Evolutionary conservation across 2,797 vertebrate genomes (phyloP), one percentile per base, ranked within the genome.

Genomic region (Siniperca undulata): DNA sequence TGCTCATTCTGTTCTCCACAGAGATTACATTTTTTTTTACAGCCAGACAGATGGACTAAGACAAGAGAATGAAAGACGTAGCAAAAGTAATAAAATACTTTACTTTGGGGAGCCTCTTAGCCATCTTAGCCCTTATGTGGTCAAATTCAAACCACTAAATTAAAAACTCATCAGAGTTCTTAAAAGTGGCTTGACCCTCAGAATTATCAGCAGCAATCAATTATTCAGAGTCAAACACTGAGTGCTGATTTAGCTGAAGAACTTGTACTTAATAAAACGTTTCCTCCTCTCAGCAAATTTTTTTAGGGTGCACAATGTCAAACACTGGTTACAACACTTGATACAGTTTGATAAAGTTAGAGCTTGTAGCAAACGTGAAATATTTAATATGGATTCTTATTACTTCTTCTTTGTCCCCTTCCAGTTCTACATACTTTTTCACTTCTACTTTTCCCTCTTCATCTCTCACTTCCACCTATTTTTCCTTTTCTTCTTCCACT

Each of bases 91-190:
- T 10, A 68, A 56, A 68, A 71, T 22, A 20, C 3, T 56, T 76
- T 38, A 62, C 24, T 67, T 44, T 46, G 10, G 4, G 52, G 48
- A 78, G 38, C 22, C 68, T n/a, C 44, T 50, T 19, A 2, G 7
- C 56, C 68, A 58, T 61, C 22, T 44, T 73, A 24, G 67, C 58
- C 48, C 38, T 58, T 46, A 34, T 66, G 60, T 36, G n/a, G 20
- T 42, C 13, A 62, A 81, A 74, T 68, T 73, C 38, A 70, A 53
- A 17, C 74, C 7, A 50, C 42, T 19, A 79, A 72, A 85, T 91
- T 86, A 73, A 86, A 84, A 89, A 65, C 59, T 80, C 82, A 83
- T 85, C 69, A 82, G 60, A 66, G 19, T 69, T 79, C 58, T 60
- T 44, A n/a, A 68, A 80, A 73, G 60, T 81, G 78, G 44, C 62